These are phyloP conservation scores for Oryzias javanicus DNA, from an alignment of 2,113 vertebrate genomes.

Conservation along the genomic window DNA sequence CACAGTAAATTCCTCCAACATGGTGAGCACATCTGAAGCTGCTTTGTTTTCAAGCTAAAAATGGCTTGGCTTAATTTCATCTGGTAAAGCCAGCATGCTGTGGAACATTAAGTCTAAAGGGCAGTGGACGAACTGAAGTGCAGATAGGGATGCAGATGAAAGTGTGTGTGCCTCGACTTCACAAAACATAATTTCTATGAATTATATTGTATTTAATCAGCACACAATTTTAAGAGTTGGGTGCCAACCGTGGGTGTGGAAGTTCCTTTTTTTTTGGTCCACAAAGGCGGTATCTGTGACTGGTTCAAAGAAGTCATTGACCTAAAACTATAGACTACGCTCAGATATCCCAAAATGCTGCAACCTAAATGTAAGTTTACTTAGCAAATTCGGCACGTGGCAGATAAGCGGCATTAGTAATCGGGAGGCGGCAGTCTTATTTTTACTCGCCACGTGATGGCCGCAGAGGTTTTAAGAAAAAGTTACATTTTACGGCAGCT, in stretches of 20 bases:
- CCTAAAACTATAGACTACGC: not conserved
- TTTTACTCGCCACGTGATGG: no score
- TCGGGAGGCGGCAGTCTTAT: no score
- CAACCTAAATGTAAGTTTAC: no score
- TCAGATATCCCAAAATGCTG: no score
- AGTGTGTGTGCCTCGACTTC: not conserved
- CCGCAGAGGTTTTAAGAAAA: no score
- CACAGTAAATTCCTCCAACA: conserved; percentile 19
- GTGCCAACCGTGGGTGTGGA: conserved; percentile 24
- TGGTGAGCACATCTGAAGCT: conserved; percentile 22
- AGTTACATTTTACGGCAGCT: no score
- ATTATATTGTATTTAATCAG: conserved; percentile 26
- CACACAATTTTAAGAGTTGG: conserved; percentile 24
- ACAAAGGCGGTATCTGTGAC: conserved; percentile 50
- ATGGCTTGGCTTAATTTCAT: conserved; percentile 32
- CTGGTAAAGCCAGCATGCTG: conserved; percentile 13
- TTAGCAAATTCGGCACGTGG: no score
- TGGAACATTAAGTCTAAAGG: conserved; percentile 16
- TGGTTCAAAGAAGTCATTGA: conserved; percentile 51
- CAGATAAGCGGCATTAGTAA: no score
- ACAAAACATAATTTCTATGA: conserved; percentile 13
- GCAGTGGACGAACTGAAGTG: conserved; percentile 1
- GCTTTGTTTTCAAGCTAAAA: conserved; percentile 47
- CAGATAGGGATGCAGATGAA: not conserved
- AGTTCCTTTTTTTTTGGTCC: conserved; percentile 23